Conservation (phyloP, 2,113 vertebrate species). For the Indicator indicator region DNA sequence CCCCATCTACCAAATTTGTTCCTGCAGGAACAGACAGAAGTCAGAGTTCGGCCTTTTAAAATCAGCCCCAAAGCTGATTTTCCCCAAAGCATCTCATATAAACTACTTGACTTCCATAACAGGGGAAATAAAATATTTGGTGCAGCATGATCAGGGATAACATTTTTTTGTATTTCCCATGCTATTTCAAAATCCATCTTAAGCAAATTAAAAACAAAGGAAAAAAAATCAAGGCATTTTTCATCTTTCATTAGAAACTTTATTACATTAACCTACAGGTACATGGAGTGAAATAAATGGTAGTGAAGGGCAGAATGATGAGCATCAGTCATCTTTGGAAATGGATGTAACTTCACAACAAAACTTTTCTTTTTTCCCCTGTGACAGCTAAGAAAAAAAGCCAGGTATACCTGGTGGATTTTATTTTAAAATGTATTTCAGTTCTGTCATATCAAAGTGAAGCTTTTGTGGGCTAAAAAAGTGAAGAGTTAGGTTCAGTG, state of each 20-base stretch:
- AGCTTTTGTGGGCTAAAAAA: constrained; percentile 12
- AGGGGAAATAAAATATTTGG: background rate
- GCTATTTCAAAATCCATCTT: background rate
- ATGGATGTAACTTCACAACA: constrained; percentile 62
- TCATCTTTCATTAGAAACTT: constrained; percentile 69
- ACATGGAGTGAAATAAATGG: constrained; percentile 52
- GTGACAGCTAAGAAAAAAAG: constrained; percentile 44
- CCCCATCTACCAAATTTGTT: fast-evolving
- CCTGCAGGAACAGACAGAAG: background rate
- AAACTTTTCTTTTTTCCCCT: constrained; percentile 20
- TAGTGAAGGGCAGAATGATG: constrained; percentile 38
- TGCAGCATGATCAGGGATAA: background rate
- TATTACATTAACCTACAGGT: constrained; percentile 70
- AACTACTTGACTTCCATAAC: background rate
- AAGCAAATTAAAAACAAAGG: background rate
- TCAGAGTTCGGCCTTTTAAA: background rate
- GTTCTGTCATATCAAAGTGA: constrained; percentile 58
- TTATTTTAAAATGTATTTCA: constrained; percentile 65
- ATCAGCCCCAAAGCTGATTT: background rate
- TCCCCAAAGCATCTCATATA: background rate
- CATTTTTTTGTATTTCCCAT: background rate
- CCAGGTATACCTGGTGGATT: constrained; percentile 22
- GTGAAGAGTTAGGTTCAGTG: background rate
- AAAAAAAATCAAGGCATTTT: background rate
- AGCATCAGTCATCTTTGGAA: constrained; percentile 69